Base-by-base conservation (phyloP, 2,888 invertebrate genomes). In the Drosophila subquinaria region DNA sequence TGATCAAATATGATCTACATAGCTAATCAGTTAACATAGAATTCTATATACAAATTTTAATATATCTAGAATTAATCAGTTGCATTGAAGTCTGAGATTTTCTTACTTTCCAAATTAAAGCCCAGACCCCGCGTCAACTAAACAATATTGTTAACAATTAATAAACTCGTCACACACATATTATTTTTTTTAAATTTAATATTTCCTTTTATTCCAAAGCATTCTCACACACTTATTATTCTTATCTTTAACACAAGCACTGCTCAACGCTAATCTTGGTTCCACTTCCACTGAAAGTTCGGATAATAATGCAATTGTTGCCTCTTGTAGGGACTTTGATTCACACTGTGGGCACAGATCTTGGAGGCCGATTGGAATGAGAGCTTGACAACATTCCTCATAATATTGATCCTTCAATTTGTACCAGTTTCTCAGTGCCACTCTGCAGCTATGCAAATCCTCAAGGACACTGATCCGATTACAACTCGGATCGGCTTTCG, bases 331-430 rank as follows among this genome's bases (percentile, higher is more conserved):
- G 4, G 48, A 40, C 8, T 20, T 27, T 1, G 4, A 1, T 23
- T 64, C 64, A 10, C 64, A 64, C 4, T 48, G 3, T 0, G 11
- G 4, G 6, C 48, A 56, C 0, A 15, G 6, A 4, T 17, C 4
- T 17, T 15, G 11, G 0, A 35, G 11, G 1, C 23, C 57, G 10
- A 11, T 33, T 1, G 4, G 0, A 3, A 33, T 36, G 0, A 52
- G 8, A 13, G n/a, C 17, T 27, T 45, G 10, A n/a, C 56, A 56
- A 40, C 56, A 64, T 20, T 53, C n/a, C 33, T 4, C 2, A 33
- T 5, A 55, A 20, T 43, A 17, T 43, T 20, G 9, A n/a, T 55
- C 43, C 42, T 55, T 55, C 13, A 20, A 4, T 2, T 5, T 5
- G 33, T 5, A 43, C 42, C 43, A 55, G 0, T 13, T 1, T 1